Base-by-base conservation (phyloP, 1,140 invertebrate species). In the Helicoverpa zea region DNA sequence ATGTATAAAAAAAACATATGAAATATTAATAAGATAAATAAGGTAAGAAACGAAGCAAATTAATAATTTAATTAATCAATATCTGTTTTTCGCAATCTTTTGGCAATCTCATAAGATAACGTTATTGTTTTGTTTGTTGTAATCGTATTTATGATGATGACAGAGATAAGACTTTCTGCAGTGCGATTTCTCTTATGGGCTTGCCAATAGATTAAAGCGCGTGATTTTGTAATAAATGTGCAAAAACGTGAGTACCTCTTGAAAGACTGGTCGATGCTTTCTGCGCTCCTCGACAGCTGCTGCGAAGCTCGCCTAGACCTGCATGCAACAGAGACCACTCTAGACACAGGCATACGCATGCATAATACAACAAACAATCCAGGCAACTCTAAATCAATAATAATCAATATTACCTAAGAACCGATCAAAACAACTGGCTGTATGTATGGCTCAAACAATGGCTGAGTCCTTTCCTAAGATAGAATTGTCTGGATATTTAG, bases 281-380 rank as follows among this genome's bases (percentile, higher is more conserved):
- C 96, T 84, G 96, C 96, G 90, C 96, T 96, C 89, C 96, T 95
- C 85, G 96, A 96, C 86, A 97, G 96, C 95, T 98, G 97, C 95
- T 97, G 97, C 88, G 97, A 97, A 91, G 97, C 97, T 88, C 97
- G 97, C 90, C 97, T 97, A 96, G 97, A 97, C 97, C 96, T 97
- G 95, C 92, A 94, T 94, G 93, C 92, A 94, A 94, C 87, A 93
- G 81, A 94, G 78, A 93, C 91, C 88, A 90, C 87, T 81, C 91
- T 92, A 93, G 64, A 90, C 88, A 90, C 90, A 92, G 87, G 88
- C 91, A 87, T 83, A 81, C 83, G 87, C 92, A 94, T 92, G 91
- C 93, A 90, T 84, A 54, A 89, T 79, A 85, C 84, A 80, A 78
- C 84, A 80, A 78, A 64, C 63, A 70, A 84, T 79, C 83, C 81